Conservation (phyloP, 2,113 vertebrate species). For the Cynocephalus volans region DNA sequence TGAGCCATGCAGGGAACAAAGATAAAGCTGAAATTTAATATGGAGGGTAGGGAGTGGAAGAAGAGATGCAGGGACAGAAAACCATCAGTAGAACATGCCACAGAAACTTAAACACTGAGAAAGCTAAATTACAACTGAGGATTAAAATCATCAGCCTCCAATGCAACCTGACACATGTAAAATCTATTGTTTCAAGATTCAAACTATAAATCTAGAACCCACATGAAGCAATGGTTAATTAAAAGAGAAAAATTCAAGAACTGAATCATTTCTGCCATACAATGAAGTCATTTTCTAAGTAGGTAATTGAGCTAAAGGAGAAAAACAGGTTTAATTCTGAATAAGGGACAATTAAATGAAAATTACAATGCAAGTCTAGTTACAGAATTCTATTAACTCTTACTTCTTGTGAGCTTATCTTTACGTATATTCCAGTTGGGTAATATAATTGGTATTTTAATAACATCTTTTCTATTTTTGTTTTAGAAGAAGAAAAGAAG, state of each 20-base stretch:
- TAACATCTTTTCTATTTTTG: constrained; percentile 13
- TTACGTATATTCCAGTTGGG: neutral
- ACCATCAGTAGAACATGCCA: neutral
- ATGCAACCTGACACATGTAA: neutral
- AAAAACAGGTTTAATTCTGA: constrained; percentile 44
- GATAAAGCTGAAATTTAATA: neutral
- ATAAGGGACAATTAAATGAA: constrained; percentile 45
- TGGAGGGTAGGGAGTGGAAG: fast-evolving
- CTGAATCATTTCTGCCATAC: neutral
- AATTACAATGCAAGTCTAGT: neutral
- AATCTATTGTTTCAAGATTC: constrained; percentile 1
- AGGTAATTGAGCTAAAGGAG: neutral
- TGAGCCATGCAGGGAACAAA: neutral
- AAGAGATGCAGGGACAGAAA: neutral
- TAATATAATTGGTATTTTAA: constrained; percentile 49
- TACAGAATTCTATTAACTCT: constrained; percentile 46
- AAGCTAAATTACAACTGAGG: neutral
- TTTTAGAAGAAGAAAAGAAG: neutral
- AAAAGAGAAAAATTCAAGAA: neutral
- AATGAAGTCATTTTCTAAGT: constrained; percentile 38
- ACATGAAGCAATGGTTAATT: constrained; percentile 12
- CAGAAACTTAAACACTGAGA: neutral
- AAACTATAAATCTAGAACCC: constrained; percentile 7
- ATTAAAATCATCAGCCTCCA: neutral
- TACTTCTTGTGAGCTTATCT: neutral